These are phyloP conservation scores for Bombus turneri DNA, from an alignment of 1,140 invertebrate genomes.

Conservation along the genomic window DNA sequence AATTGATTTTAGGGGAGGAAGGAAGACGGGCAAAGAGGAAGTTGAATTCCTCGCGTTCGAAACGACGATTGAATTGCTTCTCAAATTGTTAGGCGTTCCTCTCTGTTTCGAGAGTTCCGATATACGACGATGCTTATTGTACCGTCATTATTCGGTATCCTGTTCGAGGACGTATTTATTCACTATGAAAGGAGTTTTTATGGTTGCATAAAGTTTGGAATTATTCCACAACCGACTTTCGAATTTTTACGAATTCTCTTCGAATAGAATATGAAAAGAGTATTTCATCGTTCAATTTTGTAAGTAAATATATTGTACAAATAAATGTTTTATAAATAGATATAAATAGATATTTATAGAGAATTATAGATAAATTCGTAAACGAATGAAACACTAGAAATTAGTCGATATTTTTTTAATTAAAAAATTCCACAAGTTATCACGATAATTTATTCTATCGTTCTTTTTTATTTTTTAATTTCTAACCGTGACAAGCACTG, in stretches of 20 bases:
- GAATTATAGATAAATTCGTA: too few relatives aligned
- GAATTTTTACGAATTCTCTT: neutral
- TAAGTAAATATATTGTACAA: too few relatives aligned
- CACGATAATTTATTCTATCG: neutral
- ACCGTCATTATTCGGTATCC: neutral
- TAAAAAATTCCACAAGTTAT: neutral
- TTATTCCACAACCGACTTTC: neutral
- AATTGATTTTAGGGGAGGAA: neutral
- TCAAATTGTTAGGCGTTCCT: constrained; percentile 16
- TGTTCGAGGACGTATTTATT: neutral
- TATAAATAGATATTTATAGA: too few relatives aligned
- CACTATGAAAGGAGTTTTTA: neutral
- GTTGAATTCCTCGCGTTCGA: neutral
- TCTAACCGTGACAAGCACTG: neutral
- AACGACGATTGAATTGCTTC: neutral
- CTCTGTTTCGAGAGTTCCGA: neutral
- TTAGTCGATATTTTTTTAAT: neutral
- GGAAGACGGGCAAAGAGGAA: neutral
- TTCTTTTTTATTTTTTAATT: neutral
- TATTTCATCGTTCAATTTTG: neutral
- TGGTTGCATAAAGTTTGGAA: neutral
- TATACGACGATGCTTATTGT: neutral
- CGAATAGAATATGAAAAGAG: neutral
- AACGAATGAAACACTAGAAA: too few relatives aligned
- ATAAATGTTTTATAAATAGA: too few relatives aligned